Base-by-base conservation (phyloP, 2,888 invertebrate genomes). In the Machimus rusticus region DNA sequence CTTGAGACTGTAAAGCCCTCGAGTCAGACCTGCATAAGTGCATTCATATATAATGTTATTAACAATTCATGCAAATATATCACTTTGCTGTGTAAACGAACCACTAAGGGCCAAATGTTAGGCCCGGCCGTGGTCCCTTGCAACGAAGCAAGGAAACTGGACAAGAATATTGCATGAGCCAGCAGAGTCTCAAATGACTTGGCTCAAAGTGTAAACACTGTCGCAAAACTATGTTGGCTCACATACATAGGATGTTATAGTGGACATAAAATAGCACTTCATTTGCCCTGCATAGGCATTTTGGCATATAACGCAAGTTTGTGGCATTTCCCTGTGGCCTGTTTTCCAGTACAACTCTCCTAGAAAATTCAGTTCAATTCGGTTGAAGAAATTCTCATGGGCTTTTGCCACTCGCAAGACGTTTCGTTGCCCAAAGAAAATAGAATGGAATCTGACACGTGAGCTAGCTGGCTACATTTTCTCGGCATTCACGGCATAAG, bases 281-380 rank as follows among this genome's bases (percentile, higher is more conserved):
- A 78, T 39, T 78, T 78, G 19, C 78, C 39, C 43, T 78, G 78
- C 78, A 78, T 78, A 78, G 46, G 78, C 78, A 78, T 78, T 78
- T 78, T 78, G 37, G 78, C 19, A 46, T 43, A 43, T 39, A n/a
- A 78, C 9, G 43, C 43, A 78, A 46, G 46, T 46, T 78, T 39
- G 39, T n/a, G 39, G 23, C 78, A 43, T 37, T 39, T 23, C 19
- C 78, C 23, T 43, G 78, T 39, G 78, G 28, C 43, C 78, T 78
- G 46, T 14, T 43, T 43, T 28, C 23, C 14, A 16, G 78, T 78
- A 8, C 43, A 43, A 78, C 43, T 12, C 39, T 43, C 37, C 43
- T 78, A 78, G 78, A 78, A 43, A 78, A 43, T 78, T 46, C 78
- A 78, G 46, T 78, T 78, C 78, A 78, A 46, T 46, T 43, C 46